Evolutionary conservation across 2,113 vertebrate genomes (phyloP), one percentile per base, ranked within the genome.

Genomic region (Platanista minor): DNA sequence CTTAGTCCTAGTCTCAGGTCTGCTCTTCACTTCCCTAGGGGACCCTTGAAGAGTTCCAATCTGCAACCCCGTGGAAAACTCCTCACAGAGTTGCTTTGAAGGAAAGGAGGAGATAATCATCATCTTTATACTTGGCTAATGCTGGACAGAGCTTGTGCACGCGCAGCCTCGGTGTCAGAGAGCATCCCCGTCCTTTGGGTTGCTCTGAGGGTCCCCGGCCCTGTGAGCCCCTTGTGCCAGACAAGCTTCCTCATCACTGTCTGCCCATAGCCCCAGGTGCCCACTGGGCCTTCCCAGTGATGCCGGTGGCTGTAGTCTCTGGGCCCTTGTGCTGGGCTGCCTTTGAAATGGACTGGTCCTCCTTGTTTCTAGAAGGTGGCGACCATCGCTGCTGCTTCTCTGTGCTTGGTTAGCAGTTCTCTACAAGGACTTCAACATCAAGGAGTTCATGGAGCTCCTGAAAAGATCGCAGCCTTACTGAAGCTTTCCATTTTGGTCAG

Each of bases 61-160:
- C 62, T 84, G 21, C 12, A 41, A 18, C 49, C 21, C 43, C 2
- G 0, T 17, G 31, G 20, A 20, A n/a, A 5, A 7, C n/a, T 17
- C 52, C 11, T 77, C 52, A 21, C 36, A 43, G 6, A 46, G 66
- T 77, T 31, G 12, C 39, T 39, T 27, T 41, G 17, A 39, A 9
- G 39, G 25, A 18, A 69, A 67, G 20, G n/a, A 92, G 36, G 72
- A 31, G 27, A 4, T 20, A 0, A 13, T 5, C 33, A 6, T 8
- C 20, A 1, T 61, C 61, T 59, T 36, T 29, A 2, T 0, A 7
- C 14, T 21, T 25, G 43, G 57, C 21, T 13, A 5, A 41, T 0
- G 9, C 46, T 49, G 49, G 54, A 39, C 41, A 18, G 10, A 43
- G 36, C 25, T 64, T 25, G 2, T 15, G 23, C 11, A 0, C 1